phyloP scores from a whole-genome alignment of 2,888 invertebrate species.

The Crematogaster levior region DNA sequence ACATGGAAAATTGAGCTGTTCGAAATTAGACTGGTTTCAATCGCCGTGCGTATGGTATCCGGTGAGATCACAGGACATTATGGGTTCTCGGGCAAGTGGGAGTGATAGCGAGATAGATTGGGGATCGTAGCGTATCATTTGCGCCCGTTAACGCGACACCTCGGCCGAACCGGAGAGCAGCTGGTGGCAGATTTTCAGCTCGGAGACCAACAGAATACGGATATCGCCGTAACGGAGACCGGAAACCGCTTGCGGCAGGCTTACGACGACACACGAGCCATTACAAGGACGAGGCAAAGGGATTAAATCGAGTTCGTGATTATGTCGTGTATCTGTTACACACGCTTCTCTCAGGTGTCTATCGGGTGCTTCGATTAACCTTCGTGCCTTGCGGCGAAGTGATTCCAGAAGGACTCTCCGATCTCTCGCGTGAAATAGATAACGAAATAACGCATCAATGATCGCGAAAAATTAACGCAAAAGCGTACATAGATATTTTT shows the following conservation, averaged over 20 bases:
- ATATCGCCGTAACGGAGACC: conserved; percentile 18
- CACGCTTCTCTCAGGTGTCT: conserved; percentile 3
- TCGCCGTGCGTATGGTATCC: neutral
- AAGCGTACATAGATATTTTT: neutral
- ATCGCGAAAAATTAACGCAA: neutral
- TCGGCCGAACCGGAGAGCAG: conserved; percentile 50
- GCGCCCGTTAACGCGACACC: conserved; percentile 66
- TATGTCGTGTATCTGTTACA: conserved; percentile 61
- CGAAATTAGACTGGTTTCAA: conserved; percentile 31
- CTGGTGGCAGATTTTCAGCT: conserved; percentile 56
- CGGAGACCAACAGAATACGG: conserved; percentile 30
- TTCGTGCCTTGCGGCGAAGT: neutral
- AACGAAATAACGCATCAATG: neutral
- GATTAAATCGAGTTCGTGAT: conserved; percentile 65
- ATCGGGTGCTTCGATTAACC: conserved; percentile 33
- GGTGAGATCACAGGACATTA: conserved; percentile 27
- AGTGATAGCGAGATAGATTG: conserved; percentile 67
- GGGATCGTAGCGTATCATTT: conserved; percentile 64
- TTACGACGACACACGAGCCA: conserved; percentile 38
- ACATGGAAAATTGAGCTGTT: neutral
- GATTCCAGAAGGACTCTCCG: neutral
- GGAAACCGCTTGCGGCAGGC: conserved; percentile 44
- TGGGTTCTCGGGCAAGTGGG: conserved; percentile 3
- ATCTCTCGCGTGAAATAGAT: neutral
- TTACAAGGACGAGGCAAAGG: conserved; percentile 17